These are phyloP conservation scores for Pterophyllum scalare DNA, from an alignment of 2,113 vertebrate genomes.

Conservation along the genomic window DNA sequence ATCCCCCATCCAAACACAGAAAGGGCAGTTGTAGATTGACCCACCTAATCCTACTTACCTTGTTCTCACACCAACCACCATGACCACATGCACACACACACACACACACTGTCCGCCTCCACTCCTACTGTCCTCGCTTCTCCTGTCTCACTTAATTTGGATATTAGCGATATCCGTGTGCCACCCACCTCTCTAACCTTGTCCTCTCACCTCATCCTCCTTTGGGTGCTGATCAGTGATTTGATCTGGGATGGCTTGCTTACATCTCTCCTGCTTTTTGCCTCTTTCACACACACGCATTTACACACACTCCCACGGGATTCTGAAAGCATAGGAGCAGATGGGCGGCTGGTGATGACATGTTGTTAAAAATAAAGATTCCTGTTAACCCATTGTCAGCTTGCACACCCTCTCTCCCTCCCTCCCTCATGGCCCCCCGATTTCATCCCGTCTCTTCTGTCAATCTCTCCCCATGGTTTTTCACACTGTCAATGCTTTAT, in stretches of 20 bases:
- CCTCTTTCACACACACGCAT: slow-evolving; percentile 16
- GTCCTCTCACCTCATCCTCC: slow-evolving; percentile 32
- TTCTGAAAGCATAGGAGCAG: slow-evolving; percentile 76
- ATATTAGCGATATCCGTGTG: slow-evolving; percentile 30
- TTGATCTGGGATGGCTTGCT: slow-evolving; percentile 65
- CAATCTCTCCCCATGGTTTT: slow-evolving; percentile 29
- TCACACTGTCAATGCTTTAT: slow-evolving; percentile 5
- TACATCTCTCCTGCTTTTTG: slow-evolving; percentile 22
- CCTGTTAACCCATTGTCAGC: slow-evolving; percentile 74
- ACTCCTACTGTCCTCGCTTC: slow-evolving; percentile 4
- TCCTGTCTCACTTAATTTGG: slow-evolving; percentile 43
- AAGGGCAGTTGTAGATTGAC: slow-evolving; percentile 57
- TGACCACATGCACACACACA: slow-evolving; percentile 2
- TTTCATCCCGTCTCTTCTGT: slow-evolving; percentile 40
- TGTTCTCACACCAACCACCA: slow-evolving; percentile 3
- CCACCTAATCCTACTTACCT: slow-evolving; percentile 60
- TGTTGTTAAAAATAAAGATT: slow-evolving; percentile 81
- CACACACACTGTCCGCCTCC: slow-evolving; percentile 20
- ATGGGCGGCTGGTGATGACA: slow-evolving; percentile 79
- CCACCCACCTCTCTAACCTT: slow-evolving; percentile 67
- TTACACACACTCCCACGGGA: slow-evolving; percentile 60
- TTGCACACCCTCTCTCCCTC: slow-evolving; percentile 22
- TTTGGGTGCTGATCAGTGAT: slow-evolving; percentile 63
- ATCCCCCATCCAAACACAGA: slow-evolving; percentile 61
- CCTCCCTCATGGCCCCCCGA: slow-evolving; percentile 17